A percentile compares a stretch with the other conserved stretches of the same genome.
phyloP scores from a whole-genome alignment of 2,888 invertebrate species.

The Tenthredo amoena region DNA sequence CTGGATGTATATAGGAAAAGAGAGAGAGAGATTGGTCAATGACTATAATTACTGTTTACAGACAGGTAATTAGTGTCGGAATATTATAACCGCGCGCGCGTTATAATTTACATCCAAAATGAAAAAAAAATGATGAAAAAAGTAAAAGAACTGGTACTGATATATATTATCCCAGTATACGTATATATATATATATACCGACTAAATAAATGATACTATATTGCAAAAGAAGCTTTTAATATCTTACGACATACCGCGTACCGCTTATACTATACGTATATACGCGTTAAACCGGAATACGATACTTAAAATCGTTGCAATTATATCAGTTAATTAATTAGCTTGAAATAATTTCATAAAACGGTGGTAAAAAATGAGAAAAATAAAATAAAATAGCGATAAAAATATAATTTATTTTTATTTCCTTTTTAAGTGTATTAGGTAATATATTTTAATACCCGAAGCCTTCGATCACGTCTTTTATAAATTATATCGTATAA shows the following conservation, averaged over 20 bases:
- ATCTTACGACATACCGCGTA: not conserved
- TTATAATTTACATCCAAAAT: constrained; percentile 1
- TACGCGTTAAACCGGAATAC: too few species aligned
- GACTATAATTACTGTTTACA: not conserved
- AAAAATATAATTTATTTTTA: not conserved
- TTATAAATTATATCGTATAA: not conserved
- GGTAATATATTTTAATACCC: too few species aligned
- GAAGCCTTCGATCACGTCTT: too few species aligned
- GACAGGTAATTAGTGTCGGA: not conserved
- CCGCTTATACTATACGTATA: too few species aligned
- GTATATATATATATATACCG: not conserved
- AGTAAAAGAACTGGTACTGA: not conserved
- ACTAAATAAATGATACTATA: not conserved
- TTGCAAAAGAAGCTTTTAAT: not conserved
- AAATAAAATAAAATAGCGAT: too few species aligned
- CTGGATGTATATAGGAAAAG: not conserved
- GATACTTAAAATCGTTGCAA: too few species aligned
- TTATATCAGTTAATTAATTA: too few species aligned
- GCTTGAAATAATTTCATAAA: too few species aligned
- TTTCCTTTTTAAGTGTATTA: too few species aligned
- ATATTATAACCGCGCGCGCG: not conserved
- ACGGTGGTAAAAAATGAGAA: too few species aligned
- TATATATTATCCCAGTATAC: not conserved
- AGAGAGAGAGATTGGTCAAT: constrained; percentile 6
- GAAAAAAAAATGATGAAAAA: too few species aligned